phyloP scores from a whole-genome alignment of 2,888 invertebrate species.

The Homarus gammarus region DNA sequence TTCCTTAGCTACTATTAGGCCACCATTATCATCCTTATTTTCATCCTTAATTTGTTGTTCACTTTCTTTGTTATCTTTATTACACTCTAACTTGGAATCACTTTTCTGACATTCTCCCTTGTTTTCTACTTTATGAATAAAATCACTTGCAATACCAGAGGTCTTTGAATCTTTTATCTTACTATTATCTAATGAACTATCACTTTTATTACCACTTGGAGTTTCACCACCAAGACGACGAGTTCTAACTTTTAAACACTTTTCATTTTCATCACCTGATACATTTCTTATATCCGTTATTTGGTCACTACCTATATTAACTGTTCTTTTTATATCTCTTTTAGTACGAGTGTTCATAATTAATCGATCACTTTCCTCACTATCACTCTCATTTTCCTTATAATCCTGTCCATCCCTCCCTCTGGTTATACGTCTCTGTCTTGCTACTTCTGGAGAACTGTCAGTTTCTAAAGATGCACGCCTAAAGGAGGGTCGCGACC shows the following conservation, averaged over 20 bases:
- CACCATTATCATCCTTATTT: neutral
- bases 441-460: neutral
- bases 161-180: slow-evolving; percentile 14
- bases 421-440: slow-evolving; percentile 15
- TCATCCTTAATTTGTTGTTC: neutral
- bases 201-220: neutral
- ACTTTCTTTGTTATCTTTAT: neutral
- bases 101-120: neutral
- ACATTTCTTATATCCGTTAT: neutral
- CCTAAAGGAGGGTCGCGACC: neutral
- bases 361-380: slow-evolving; percentile 12
- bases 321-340: slow-evolving; percentile 24
- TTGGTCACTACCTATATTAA: neutral
- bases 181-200: neutral
- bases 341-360: slow-evolving; percentile 24
- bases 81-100: neutral
- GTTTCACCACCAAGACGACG: slow-evolving; percentile 3
- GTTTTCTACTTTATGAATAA: slow-evolving; percentile 13
- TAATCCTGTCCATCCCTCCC: slow-evolving; percentile 7
- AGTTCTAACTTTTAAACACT: neutral
- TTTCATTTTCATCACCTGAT: slow-evolving; percentile 19
- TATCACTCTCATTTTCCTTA: slow-evolving; percentile 21
- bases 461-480: slow-evolving; percentile 57
- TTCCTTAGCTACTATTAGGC: neutral
- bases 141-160: neutral